Evolutionary conservation across 2,113 vertebrate species (phyloP), one percentile per base, ranked within the genome.

Genomic region (Stigmatopora nigra): DNA sequence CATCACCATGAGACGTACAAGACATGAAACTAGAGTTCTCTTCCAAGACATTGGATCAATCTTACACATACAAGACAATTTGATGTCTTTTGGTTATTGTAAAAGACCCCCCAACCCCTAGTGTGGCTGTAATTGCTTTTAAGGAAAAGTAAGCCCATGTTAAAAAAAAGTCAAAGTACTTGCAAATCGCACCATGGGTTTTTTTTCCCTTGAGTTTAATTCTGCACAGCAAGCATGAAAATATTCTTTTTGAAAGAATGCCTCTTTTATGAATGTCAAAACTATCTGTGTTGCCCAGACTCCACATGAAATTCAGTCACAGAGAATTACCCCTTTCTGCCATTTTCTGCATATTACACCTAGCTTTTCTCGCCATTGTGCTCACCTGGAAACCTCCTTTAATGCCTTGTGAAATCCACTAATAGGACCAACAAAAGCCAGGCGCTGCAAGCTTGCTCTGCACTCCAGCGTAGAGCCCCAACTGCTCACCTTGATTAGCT

Each of bases 1-100:
- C 73, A 84, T 82, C 69, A 75, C 70, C 82, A 78, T 83, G 71
- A 83, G 67, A 76, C 65, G 49, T 66, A 47, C 74, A 79, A 71
- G 25, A 51, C 76, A 78, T 71, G 22, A 76, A 83, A 66, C 61
- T 51, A 35, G 62, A 52, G 66, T 63, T 73, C 64, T 48, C 57
- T 73, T 78, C 64, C 53, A 75, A 59, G 48, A 17, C 81, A 63
- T 64, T 69, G 63, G 64, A 70, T 78, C 68, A 41, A n/a, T 41
- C 62, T 55, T 58, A 47, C 63, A 59, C 76, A 10, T 52, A 22
- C 64, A 61, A 61, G 44, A 68, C 56, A 64, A 63, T 47, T 49
- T 62, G 62, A 45, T 36, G 55, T 64, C 45, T 44, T 44, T 38
- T 4, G 14, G 53, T 53, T 57, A 45, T 53, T 49, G 49, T 41